Evolutionary conservation across 2,888 invertebrate species (phyloP).

Genomic region (Anoplius nigerrimus): DNA sequence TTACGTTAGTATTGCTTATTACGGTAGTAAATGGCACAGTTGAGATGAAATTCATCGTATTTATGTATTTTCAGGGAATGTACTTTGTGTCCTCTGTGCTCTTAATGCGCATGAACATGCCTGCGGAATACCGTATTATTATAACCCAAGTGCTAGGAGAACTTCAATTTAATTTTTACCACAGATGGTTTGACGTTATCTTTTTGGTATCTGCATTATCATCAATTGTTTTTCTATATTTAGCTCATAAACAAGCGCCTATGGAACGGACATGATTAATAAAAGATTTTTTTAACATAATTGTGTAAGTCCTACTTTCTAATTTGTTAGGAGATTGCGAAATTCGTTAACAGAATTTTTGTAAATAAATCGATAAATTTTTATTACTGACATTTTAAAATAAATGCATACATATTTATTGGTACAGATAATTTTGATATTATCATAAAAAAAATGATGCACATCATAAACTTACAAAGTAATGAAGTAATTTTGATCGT

Average conservation of each 20-base stretch:
- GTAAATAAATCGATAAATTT: too few relatives aligned
- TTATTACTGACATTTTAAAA: background rate
- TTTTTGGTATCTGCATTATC: slow-evolving; percentile 97
- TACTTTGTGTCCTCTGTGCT: slow-evolving; percentile 99
- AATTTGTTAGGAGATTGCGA: too few relatives aligned
- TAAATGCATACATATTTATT: background rate
- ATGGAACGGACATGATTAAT: slow-evolving; percentile 65
- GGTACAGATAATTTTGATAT: background rate
- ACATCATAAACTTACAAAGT: too few relatives aligned
- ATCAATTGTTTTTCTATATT: slow-evolving; percentile 95
- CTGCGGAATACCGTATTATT: slow-evolving; percentile 95
- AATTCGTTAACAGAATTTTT: too few relatives aligned
- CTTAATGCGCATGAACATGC: slow-evolving; percentile 99
- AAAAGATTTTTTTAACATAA: too few relatives aligned
- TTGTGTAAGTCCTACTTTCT: too few relatives aligned
- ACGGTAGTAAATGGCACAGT: background rate
- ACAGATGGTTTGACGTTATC: slow-evolving; percentile 99
- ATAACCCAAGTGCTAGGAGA: slow-evolving; percentile 95
- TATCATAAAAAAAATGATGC: background rate
- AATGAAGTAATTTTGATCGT: too few relatives aligned
- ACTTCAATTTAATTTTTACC: slow-evolving; percentile 98
- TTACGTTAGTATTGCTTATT: slow-evolving; percentile 13
- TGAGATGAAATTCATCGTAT: too few relatives aligned
- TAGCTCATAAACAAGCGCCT: slow-evolving; percentile 93
- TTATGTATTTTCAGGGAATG: slow-evolving; percentile 85